Evolutionary conservation across 2,113 vertebrate species (phyloP), one percentile per base, ranked within the genome.

Genomic region (Kryptolebias marmoratus): DNA sequence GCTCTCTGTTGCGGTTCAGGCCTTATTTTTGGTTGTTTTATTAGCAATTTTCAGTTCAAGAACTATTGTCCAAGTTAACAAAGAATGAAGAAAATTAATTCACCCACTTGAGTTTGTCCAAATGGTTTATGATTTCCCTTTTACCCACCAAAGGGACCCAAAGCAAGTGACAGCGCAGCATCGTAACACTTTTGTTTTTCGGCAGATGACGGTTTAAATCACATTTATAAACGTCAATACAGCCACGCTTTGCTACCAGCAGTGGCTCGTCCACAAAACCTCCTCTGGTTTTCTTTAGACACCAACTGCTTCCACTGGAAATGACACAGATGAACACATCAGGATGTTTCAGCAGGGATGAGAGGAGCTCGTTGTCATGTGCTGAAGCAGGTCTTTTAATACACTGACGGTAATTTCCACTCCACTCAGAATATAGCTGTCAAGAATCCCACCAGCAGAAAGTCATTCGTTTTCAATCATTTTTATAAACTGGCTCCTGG

Each of bases 321-420:
- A 76, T 68, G 75, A 77, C 77, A 79, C 52, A 22, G 73, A 75
- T 81, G 71, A 80, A 81, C 69, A 78, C 71, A 42, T 77, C 65
- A 77, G 68, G 71, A 67, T 86, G 80, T 73, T 84, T 56, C 77
- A 75, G 84, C 83, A 72, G 79, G 77, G 62, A 85, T 80, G 66
- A 85, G 71, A 87, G 58, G 66, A 80, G 75, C 62, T 81, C 59
- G 77, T 79, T 89, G 84, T 84, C 82, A 80, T 68, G 70, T 88
- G 62, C 81, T 68, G 68, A 80, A 84, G 79, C 63, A 66, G 75
- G 59, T 79, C 52, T 81, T 77, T 76, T 45, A 83, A 79, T 64
- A 70, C 54, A 50, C 4, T 66, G 56, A 80, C 58, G 36, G 67
- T 82, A 70, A 78, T 78, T 83, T 83, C 68, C 36, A 22, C 63